Evolutionary conservation across 2,113 vertebrate species (phyloP), one percentile per base, ranked within the genome.

Genomic region (Rhombomys opimus): DNA sequence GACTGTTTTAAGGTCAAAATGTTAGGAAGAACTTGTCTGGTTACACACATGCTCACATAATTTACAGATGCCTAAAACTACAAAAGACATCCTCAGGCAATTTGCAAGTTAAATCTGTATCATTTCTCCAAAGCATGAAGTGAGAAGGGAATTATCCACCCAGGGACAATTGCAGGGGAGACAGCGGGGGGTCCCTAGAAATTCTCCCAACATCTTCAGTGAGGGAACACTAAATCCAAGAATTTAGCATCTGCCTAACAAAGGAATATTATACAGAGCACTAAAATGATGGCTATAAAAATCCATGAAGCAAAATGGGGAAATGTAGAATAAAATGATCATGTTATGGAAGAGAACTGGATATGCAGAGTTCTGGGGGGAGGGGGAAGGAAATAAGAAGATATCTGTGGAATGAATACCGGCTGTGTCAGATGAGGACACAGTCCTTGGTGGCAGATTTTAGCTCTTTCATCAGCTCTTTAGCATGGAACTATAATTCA

Each of bases 41-140:
- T 84, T 96, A 72, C 23, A 80, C 67, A 75, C 46, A 78, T 25
- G 81, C 65, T 95, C 38, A 50, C 82, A 54, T 90, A 97, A 96
- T 97, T 96, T 95, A 95, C 90, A 96, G 94, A 95, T 77, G 85
- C 76, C 94, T 90, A 67, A 63, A 95, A 92, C 94, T 87, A 92
- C 50, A 77, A 97, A 96, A 95, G 95, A 85, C 68, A 95, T 93
- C 76, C 70, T 85, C 5, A 75, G 95, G 95, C 78, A 94, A 96
- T 97, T 87, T 97, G 90, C 95, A 97, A 97, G 94, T 92, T 82
- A 93, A 96, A 96, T 97, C 90, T 96, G 87, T 94, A 80, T 93
- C 67, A 75, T 97, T 95, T 97, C 90, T 91, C 93, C 82, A 92
- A 95, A 41, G 59, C 86, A 73, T 89, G 78, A 95, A 95, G 90